These are phyloP conservation scores for Columbina picui DNA, from an alignment of 2,113 vertebrate species.

Conservation along the genomic window DNA sequence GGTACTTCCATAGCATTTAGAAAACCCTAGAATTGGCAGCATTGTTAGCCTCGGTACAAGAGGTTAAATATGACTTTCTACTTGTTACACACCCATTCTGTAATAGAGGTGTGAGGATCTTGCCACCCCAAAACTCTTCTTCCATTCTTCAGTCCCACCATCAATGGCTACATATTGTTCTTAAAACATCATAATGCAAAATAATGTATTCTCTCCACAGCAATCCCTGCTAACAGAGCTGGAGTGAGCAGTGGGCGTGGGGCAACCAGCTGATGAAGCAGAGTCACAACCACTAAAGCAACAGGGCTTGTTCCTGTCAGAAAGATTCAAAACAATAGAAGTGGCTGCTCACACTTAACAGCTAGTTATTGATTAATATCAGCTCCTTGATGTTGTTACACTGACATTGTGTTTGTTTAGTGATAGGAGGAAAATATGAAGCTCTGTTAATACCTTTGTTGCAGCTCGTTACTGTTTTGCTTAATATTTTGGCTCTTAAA, in stretches of 20 bases:
- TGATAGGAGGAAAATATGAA: neutral
- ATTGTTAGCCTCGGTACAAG: neutral
- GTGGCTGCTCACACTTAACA: neutral
- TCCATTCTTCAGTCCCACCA: neutral
- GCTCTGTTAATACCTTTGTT: neutral
- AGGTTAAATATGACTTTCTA: neutral
- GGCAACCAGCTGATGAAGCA: neutral
- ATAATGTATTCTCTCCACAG: neutral
- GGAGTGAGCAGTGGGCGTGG: neutral
- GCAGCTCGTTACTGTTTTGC: neutral
- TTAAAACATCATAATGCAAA: neutral
- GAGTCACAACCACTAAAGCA: neutral
- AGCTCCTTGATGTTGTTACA: neutral
- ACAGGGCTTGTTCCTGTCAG: neutral
- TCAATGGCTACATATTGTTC: neutral
- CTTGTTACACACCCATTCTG: neutral
- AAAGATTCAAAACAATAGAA: neutral
- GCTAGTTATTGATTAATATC: neutral
- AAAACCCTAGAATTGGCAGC: neutral
- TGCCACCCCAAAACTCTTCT: neutral
- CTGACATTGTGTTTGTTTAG: neutral
- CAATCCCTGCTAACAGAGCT: neutral
- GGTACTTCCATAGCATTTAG: neutral
- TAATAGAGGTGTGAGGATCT: neutral
- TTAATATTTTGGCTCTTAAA: neutral